phyloP scores from a whole-genome alignment of 2,888 invertebrate genomes.

The Orgyia antiqua region DNA sequence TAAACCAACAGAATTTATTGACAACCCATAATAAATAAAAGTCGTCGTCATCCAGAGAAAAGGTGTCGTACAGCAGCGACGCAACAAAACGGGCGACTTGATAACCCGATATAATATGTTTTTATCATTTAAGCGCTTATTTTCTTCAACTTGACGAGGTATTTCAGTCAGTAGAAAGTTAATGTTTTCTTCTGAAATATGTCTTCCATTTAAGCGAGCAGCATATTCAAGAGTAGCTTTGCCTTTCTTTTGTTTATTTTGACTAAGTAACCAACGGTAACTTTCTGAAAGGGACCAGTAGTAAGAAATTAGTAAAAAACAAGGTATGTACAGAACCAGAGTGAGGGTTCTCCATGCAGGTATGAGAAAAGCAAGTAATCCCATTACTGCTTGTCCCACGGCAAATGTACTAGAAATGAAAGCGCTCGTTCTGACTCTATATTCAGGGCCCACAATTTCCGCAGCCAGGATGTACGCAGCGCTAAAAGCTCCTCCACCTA shows the following conservation, averaged over 20 bases:
- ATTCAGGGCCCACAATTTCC: conserved; percentile 86
- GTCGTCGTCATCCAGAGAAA: conserved; percentile 88
- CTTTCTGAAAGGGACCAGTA: conserved; percentile 85
- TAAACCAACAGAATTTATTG: conserved; percentile 85
- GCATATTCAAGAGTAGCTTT: conserved; percentile 78
- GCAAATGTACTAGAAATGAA: conserved; percentile 84
- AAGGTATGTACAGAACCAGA: conserved; percentile 82
- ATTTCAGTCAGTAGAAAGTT: conserved; percentile 48
- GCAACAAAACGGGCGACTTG: conserved; percentile 71
- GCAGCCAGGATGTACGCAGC: conserved; percentile 79
- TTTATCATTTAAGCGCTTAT: conserved; percentile 23
- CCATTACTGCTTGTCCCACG: conserved; percentile 83
- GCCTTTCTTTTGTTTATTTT: conserved; percentile 80
- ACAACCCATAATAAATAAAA: conserved; percentile 88
- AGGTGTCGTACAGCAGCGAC: conserved; percentile 83
- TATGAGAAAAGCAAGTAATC: conserved; percentile 81
- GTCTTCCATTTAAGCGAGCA: conserved; percentile 78
- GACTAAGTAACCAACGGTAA: conserved; percentile 85
- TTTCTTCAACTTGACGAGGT: conserved; percentile 33
- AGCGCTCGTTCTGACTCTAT: conserved; percentile 84
- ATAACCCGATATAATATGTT: conserved; percentile 60
- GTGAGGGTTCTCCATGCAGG: conserved; percentile 84
- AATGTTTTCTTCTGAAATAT: conserved; percentile 66
- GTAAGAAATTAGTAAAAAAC: conserved; percentile 80
- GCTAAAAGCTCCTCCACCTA: conserved; percentile 63